phyloP scores from a whole-genome alignment of 2,113 vertebrate genomes.

The Puffinus mauretanicus region DNA sequence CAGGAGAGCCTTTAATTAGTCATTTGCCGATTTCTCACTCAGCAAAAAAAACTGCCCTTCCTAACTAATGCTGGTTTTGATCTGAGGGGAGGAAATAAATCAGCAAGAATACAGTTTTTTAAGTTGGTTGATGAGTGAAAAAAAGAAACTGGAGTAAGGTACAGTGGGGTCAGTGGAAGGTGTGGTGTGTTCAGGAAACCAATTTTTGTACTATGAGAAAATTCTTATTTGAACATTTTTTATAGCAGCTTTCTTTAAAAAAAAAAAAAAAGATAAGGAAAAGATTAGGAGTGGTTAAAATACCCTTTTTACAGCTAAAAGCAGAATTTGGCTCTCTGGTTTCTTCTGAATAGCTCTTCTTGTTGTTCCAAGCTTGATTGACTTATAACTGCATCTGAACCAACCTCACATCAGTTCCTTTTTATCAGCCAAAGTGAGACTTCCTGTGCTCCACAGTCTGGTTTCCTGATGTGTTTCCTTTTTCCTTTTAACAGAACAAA shows the following conservation, averaged over 20 bases:
- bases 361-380: conserved; percentile 81
- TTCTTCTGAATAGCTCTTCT: conserved; percentile 70
- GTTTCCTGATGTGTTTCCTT: conserved; percentile 97
- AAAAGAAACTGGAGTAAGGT: conserved; percentile 21
- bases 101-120: conserved; percentile 26
- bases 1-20: conserved; percentile 30
- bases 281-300: conserved; percentile 34
- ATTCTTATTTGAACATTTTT: background rate
- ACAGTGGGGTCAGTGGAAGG: conserved; percentile 44
- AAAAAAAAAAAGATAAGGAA: conserved; percentile 30
- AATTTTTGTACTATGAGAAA: background rate
- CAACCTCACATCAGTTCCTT: conserved; percentile 78
- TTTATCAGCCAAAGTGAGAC: conserved; percentile 87
- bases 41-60: conserved; percentile 9
- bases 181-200: conserved; percentile 5
- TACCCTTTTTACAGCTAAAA: background rate
- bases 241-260: background rate
- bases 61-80: background rate
- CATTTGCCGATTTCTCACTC: conserved; percentile 34
- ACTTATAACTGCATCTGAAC: conserved; percentile 83
- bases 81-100: conserved; percentile 34
- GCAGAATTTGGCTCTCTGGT: conserved; percentile 51
- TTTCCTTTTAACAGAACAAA: conserved; percentile 92
- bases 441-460: conserved; percentile 92
- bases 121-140: conserved; percentile 33